Base-by-base conservation (phyloP, 2,888 invertebrate genomes). In the Onchidella celtica region DNA sequence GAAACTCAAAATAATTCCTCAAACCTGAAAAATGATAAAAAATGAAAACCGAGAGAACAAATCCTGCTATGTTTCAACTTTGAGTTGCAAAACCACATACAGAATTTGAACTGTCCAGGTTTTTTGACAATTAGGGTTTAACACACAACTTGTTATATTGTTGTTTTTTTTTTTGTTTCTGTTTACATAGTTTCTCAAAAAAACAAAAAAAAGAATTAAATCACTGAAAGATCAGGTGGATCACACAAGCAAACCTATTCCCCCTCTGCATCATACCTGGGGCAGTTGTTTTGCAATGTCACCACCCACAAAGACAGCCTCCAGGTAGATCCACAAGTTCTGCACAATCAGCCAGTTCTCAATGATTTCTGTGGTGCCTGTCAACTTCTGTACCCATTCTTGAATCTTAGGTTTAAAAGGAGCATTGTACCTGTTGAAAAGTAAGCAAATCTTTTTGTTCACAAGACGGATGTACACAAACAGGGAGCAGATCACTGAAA, bases 241-340 rank as follows among this genome's bases (percentile, higher is more conserved):
- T n/a, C n/a, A n/a, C n/a, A n/a, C n/a, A n/a, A n/a, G n/a, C n/a
- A n/a, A n/a, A n/a, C n/a, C n/a, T n/a, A n/a, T n/a, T n/a, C n/a
- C n/a, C n/a, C n/a, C n/a, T n/a, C n/a, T 21, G 21, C 34, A 38
- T n/a, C 83, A 63, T 78, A 90, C 92, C 90, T 93, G 93, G 0
- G 99, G 99, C 76, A 99, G 94, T 91, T 99, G 99, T 91, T 98
- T 99, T 36, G 99, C 99, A 89, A 99, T 99, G 92, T 99, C 99
- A 83, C 99, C 99, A 6, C 99, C 99, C 0, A 99, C 98, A 93
- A 99, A 99, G 0, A 99, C 99, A 0, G 99, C 99, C 93, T 99
- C 99, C 55, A 99, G 94, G 91, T 99, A 99, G 1, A 99, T 98
- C 99, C 99, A 99, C 96, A 99, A 97, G 92, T 99, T 99, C 93